Evolutionary conservation across 2,797 vertebrate species (phyloP).

Genomic region (Chanos chanos): DNA sequence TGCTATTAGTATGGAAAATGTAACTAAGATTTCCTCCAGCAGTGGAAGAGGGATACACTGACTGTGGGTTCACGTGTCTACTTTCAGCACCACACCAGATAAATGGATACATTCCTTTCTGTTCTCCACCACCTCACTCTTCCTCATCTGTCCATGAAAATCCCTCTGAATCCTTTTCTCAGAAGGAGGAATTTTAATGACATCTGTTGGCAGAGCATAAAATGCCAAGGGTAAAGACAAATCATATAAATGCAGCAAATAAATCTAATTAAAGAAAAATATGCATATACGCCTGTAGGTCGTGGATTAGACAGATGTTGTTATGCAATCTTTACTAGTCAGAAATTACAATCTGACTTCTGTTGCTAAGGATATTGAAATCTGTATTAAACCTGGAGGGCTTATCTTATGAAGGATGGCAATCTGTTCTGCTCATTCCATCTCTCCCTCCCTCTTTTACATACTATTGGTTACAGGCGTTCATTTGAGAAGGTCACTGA

Average conservation of each 20-base stretch:
- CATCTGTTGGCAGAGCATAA: constrained; percentile 54
- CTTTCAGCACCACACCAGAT: constrained; percentile 33
- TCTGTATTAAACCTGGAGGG: constrained; percentile 90
- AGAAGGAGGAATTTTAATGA: constrained; percentile 56
- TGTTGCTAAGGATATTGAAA: constrained; percentile 89
- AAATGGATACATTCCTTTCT: constrained; percentile 38
- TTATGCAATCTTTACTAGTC: constrained; percentile 83
- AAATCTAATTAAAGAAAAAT: constrained; percentile 71
- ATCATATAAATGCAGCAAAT: constrained; percentile 61
- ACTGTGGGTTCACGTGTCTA: constrained; percentile 19
- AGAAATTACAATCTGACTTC: constrained; percentile 92
- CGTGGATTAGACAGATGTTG: constrained; percentile 75
- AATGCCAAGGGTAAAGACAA: constrained; percentile 65
- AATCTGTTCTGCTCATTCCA: constrained; percentile 63
- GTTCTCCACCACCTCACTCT: constrained; percentile 31
- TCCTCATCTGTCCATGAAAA: constrained; percentile 47
- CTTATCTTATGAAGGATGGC: constrained; percentile 85
- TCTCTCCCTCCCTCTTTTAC: constrained; percentile 45
- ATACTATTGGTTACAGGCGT: constrained; percentile 35
- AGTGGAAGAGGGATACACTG: constrained; percentile 15
- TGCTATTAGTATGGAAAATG: too few relatives aligned
- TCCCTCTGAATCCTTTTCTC: constrained; percentile 43
- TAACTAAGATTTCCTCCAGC: constrained; percentile 18
- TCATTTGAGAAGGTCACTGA: constrained; percentile 43
- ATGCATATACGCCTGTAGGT: constrained; percentile 59